A percentile compares a stretch with the other conserved stretches of the same genome.
phyloP scores from a whole-genome alignment of 2,113 vertebrate genomes.

The Suricata suricatta region DNA sequence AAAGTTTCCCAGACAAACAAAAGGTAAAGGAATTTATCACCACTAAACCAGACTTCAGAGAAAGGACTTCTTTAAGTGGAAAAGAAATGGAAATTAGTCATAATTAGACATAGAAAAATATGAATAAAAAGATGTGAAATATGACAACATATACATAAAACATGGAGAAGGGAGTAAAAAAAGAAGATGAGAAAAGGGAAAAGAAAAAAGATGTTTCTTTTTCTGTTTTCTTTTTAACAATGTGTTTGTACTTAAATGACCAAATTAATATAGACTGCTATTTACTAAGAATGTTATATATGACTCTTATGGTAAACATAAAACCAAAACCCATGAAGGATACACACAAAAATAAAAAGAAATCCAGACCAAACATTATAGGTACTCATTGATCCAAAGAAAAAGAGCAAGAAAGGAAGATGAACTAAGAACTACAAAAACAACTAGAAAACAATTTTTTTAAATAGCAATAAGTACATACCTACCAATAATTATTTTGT shows the following conservation, averaged over 20 bases:
- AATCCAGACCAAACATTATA: not conserved
- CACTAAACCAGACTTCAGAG: not conserved
- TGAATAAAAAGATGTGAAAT: not conserved
- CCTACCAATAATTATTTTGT: not conserved
- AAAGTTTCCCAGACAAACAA: not conserved
- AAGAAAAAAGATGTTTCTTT: not conserved
- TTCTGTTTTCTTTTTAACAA: not conserved
- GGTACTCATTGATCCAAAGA: not conserved
- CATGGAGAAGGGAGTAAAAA: not conserved
- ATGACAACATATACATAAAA: not conserved
- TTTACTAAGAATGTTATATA: not conserved
- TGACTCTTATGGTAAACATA: not conserved
- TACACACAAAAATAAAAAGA: not conserved
- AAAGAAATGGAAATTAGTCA: not conserved
- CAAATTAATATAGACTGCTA: not conserved
- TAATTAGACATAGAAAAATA: not conserved
- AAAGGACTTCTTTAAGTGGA: not conserved
- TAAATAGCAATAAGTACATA: not conserved
- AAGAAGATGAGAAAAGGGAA: not conserved
- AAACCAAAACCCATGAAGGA: not conserved
- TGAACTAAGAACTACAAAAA: not conserved
- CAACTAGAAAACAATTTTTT: not conserved
- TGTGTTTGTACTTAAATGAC: not conserved
- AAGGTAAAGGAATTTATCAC: not conserved
- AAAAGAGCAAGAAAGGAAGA: not conserved